Evolutionary conservation across 2,113 vertebrate genomes (phyloP), one percentile per base, ranked within the genome.

Genomic region (Addax nasomaculatus): DNA sequence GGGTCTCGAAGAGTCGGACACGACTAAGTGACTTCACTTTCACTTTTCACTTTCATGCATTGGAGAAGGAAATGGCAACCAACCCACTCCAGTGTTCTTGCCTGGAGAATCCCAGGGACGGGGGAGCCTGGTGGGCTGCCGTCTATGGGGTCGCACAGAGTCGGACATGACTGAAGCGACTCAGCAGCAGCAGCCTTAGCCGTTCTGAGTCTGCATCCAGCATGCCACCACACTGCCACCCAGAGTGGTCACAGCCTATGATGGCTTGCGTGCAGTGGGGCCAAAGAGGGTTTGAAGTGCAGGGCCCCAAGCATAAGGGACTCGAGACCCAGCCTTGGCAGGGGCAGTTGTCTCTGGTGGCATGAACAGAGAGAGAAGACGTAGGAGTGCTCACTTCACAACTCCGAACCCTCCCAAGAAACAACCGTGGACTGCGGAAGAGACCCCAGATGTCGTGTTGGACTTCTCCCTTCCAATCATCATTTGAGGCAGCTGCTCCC

Each of bases 141-240:
- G 0, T 67, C 62, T n/a, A 17, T 19, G 62, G 33, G 62, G 62
- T 19, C 1, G 7, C 33, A 67, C 33, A 67, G 62, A 67, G 62
- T 67, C 16, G 1, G 62, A n/a, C 62, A 9, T 2, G 4, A n/a
- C 62, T 67, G 62, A 67, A 67, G 16, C 2, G 4, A n/a, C 62
- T n/a, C 17, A n/a, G 62, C 62, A n/a, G 8, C 33, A n/a, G 33
- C 55, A 47, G 70, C 14, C 49, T 83, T 62, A 47, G 70, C 14
- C 47, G 3, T 49, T 58, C 51, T 33, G 62, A 84, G 62, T 27
- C 64, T 62, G 45, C 51, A 49, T 36, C n/a, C 45, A 21, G 11
- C 4, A 15, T 19, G 29, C 6, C 5, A 29, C 43, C n/a, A 19
- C 19, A 23, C 1, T 0, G 3, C 5, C 3, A 33, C 12, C 17